Conservation (phyloP, 2,797 vertebrate species). For the Sciurus carolinensis region DNA sequence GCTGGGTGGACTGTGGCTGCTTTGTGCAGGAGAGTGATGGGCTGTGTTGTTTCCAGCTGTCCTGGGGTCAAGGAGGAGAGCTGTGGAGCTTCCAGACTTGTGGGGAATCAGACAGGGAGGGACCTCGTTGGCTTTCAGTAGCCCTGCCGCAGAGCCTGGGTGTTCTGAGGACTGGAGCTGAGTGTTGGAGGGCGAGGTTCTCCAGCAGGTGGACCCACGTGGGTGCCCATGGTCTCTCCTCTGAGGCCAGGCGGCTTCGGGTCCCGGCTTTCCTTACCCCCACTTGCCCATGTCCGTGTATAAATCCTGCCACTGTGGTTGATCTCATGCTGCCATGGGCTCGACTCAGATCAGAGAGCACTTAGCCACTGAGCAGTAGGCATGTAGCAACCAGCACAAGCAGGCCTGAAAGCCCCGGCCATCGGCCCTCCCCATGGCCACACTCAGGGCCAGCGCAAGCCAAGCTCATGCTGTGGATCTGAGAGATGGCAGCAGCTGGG, state of each 20-base stretch:
- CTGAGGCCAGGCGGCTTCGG: neutral
- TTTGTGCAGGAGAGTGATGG: neutral
- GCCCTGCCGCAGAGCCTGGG: neutral
- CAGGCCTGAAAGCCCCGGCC: neutral
- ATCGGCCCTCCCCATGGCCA: neutral
- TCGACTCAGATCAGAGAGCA: neutral
- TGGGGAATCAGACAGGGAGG: neutral
- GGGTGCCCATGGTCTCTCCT: no score
- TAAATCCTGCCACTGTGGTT: neutral
- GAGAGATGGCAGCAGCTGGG: no score
- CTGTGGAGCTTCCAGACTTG: accelerated
- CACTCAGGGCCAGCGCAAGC: no score
- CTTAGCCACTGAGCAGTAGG: neutral
- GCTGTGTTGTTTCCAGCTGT: accelerated
- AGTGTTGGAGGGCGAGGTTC: accelerated
- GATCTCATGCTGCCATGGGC: neutral
- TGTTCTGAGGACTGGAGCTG: neutral
- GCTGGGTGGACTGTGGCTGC: neutral
- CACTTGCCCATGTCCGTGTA: neutral
- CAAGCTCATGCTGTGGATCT: no score
- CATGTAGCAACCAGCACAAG: neutral
- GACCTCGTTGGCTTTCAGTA: no score
- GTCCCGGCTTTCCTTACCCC: no score
- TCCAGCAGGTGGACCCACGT: no score
- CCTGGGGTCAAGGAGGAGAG: neutral